A percentile compares a stretch with the other conserved stretches of the same genome.
Conservation (phyloP, 2,888 invertebrate species). For the Cephus sareptanus region DNA sequence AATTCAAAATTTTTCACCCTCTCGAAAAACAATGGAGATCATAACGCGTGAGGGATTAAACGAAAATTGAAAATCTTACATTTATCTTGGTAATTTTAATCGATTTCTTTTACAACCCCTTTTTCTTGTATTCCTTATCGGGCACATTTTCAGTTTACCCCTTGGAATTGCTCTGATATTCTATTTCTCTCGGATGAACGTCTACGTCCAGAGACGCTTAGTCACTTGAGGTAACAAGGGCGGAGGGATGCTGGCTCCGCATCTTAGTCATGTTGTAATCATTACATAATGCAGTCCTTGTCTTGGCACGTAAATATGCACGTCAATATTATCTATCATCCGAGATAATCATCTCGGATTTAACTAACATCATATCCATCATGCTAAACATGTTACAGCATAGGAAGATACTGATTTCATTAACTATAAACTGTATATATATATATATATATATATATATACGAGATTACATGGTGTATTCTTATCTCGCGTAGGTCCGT, state of each 20-base stretch:
- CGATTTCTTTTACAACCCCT: not conserved
- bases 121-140: not conserved
- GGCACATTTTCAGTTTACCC: not conserved
- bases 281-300: not conserved
- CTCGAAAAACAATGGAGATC: not conserved
- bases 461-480: not conserved
- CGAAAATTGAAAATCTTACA: not conserved
- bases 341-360: not conserved
- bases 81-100: not conserved
- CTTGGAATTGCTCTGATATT: not conserved
- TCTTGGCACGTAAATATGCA: not conserved
- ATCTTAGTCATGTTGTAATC: not conserved
- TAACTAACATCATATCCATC: not conserved
- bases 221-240: slow-evolving; percentile 10
- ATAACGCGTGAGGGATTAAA: not conserved
- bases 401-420: not conserved
- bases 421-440: not conserved
- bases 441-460: not conserved
- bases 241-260: not conserved
- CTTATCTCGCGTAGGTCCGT: not conserved
- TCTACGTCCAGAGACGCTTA: slow-evolving; percentile 8
- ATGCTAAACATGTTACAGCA: not conserved
- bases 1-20: not conserved
- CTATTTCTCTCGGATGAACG: not conserved
- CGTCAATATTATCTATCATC: slow-evolving; percentile 2